These are phyloP conservation scores for Hemibagrus guttatus DNA, from an alignment of 2,797 vertebrate species.

Conservation along the genomic window DNA sequence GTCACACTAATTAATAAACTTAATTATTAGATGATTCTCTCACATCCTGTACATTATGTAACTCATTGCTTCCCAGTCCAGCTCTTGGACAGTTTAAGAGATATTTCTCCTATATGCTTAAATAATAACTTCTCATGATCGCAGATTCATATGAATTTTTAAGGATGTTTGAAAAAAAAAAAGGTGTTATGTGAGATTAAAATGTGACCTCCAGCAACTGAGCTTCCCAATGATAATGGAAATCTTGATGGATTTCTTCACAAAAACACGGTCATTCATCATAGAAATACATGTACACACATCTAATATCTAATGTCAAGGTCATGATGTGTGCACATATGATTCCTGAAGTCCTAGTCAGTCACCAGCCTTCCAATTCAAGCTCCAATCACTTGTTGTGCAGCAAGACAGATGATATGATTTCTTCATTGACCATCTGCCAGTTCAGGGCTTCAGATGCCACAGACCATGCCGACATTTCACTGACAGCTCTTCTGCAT, in stretches of 20 bases:
- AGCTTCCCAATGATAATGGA: background rate
- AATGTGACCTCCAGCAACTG: background rate
- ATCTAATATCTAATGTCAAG: background rate
- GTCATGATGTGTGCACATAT: background rate
- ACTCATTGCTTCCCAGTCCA: no score
- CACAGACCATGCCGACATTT: background rate
- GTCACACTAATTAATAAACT: background rate
- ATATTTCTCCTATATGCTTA: background rate
- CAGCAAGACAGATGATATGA: background rate
- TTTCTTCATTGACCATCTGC: slow-evolving; percentile 20
- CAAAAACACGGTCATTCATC: background rate
- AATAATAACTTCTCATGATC: background rate
- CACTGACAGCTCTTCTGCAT: slow-evolving; percentile 13
- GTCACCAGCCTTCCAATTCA: background rate
- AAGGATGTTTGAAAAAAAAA: no score
- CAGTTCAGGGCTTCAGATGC: background rate
- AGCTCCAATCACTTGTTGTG: background rate
- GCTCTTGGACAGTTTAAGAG: background rate
- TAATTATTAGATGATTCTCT: background rate
- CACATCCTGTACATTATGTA: background rate
- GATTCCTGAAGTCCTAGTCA: background rate
- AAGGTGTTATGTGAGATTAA: no score
- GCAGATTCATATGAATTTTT: background rate
- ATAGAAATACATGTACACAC: background rate
- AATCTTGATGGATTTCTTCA: background rate